phyloP scores from a whole-genome alignment of 2,113 vertebrate genomes.

The Butastur rufipennis region DNA sequence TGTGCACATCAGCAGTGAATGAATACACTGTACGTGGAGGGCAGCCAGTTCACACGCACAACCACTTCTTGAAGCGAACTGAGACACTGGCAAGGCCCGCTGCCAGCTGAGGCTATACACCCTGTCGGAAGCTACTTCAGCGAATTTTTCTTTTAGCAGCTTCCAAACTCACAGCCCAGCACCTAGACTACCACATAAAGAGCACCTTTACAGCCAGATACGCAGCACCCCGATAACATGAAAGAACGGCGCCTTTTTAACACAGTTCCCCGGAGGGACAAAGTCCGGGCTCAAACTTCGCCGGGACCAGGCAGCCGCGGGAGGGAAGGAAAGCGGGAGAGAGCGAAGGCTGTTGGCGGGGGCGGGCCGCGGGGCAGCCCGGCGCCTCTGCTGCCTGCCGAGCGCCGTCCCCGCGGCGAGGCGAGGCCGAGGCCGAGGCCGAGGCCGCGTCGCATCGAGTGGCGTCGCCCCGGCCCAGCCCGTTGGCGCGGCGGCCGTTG shows the following conservation, averaged over 20 bases:
- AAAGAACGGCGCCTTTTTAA: rapidly evolving
- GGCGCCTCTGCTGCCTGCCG: rapidly evolving
- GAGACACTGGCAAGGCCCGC: rapidly evolving
- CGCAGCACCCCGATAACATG: rapidly evolving
- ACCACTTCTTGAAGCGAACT: background rate
- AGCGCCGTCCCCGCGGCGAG: background rate
- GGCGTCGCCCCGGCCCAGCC: too few species aligned
- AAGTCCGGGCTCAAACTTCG: rapidly evolving
- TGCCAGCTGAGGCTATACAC: background rate
- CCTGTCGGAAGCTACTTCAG: background rate
- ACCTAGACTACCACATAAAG: rapidly evolving
- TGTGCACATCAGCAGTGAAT: background rate
- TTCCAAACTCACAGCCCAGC: background rate
- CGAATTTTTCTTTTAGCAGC: rapidly evolving
- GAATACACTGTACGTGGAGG: rapidly evolving
- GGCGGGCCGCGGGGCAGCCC: background rate
- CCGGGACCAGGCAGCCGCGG: rapidly evolving
- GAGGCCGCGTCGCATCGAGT: too few species aligned
- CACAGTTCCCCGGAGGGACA: rapidly evolving
- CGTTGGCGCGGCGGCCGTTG: too few species aligned
- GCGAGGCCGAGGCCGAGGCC: too few species aligned
- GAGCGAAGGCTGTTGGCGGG: rapidly evolving
- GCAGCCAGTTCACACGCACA: background rate
- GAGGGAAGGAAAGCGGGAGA: too few species aligned
- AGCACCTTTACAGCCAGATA: background rate